phyloP scores from a whole-genome alignment of 2,797 vertebrate species.

The Siniperca undulata region DNA sequence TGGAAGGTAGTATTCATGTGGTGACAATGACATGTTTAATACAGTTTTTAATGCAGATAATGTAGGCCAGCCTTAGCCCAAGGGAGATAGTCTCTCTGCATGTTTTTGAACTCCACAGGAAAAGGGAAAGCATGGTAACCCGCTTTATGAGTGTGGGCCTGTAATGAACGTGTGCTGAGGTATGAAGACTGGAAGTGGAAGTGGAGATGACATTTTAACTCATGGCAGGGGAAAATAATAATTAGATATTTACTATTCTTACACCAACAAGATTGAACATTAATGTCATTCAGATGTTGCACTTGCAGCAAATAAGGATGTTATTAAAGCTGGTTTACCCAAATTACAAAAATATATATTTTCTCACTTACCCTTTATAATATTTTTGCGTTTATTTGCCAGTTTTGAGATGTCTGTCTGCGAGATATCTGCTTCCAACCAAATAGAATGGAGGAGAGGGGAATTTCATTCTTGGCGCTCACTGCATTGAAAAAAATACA shows the following conservation, averaged over 20 bases:
- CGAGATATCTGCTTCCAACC: neutral
- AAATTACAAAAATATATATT: neutral
- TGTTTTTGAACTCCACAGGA: slow-evolving; percentile 32
- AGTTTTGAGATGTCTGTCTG: neutral
- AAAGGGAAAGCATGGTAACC: slow-evolving; percentile 30
- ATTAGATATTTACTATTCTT: neutral
- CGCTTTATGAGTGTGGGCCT: neutral
- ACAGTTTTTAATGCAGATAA: slow-evolving; percentile 37
- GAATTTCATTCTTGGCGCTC: neutral
- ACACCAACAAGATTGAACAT: neutral
- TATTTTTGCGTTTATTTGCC: neutral
- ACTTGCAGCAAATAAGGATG: neutral
- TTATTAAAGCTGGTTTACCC: neutral
- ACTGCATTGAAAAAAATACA: neutral
- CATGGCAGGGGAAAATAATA: neutral
- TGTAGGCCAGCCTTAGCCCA: slow-evolving; percentile 40
- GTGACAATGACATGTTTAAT: slow-evolving; percentile 43
- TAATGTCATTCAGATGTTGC: neutral
- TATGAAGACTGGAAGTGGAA: slow-evolving; percentile 9
- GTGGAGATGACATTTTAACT: slow-evolving; percentile 10
- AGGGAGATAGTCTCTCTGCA: slow-evolving; percentile 22
- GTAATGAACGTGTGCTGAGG: slow-evolving; percentile 19
- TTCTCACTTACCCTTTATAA: neutral
- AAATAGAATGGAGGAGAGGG: neutral
- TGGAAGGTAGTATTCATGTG: slow-evolving; percentile 9